Percentiles rank a stretch among this genome's conserved stretches.
Evolutionary conservation across 2,113 vertebrate genomes (phyloP).

Genomic region (Phalacrocorax brasilianus): DNA sequence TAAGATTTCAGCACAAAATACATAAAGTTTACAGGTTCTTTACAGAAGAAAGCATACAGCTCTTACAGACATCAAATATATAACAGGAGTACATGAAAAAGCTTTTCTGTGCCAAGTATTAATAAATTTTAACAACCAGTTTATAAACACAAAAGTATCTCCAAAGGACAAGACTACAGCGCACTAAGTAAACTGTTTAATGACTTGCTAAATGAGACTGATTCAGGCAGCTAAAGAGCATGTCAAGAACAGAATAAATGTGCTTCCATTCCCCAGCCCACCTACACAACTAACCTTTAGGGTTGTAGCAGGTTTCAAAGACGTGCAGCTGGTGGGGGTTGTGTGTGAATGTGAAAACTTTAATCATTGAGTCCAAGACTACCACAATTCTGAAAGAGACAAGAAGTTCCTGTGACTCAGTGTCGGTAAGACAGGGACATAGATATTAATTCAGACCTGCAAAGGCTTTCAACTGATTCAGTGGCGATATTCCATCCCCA

Average conservation of each 20-base stretch:
- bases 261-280: background rate
- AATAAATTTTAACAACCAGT: background rate
- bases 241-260: background rate
- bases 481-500: background rate
- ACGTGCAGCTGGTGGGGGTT: conserved; percentile 98
- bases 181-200: background rate
- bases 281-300: conserved; percentile 81
- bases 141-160: background rate
- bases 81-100: background rate
- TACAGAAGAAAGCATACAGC: background rate
- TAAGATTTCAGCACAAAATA: background rate
- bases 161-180: background rate
- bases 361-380: conserved; percentile 98
- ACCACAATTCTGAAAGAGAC: conserved; percentile 90
- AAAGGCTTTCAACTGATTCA: background rate
- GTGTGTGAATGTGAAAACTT: conserved; percentile 98
- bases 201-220: background rate
- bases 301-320: conserved; percentile 99
- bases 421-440: background rate
- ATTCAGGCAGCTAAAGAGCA: background rate
- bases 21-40: background rate
- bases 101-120: background rate
- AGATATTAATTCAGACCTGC: background rate
- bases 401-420: background rate
- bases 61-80: background rate